phyloP scores from a whole-genome alignment of 2,113 vertebrate genomes.

The Galbula dea region DNA sequence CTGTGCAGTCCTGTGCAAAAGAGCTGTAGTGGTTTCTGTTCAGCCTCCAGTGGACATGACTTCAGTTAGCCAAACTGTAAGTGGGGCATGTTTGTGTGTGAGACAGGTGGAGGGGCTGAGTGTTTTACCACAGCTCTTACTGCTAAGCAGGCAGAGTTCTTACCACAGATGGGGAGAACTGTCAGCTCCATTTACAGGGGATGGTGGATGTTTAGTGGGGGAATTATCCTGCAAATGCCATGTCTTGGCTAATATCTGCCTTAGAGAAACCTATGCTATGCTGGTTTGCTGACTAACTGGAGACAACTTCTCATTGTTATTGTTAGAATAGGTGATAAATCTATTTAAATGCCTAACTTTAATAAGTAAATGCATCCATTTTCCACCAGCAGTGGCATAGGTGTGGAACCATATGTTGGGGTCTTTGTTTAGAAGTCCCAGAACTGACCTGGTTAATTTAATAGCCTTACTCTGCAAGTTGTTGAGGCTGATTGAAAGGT shows the following conservation, averaged over 20 bases:
- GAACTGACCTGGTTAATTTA: not conserved
- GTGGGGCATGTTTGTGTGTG: not conserved
- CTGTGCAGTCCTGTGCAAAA: not conserved
- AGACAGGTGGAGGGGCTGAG: not conserved
- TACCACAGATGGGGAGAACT: not conserved
- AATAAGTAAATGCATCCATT: not conserved
- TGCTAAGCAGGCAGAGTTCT: not conserved
- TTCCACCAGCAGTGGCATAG: not conserved
- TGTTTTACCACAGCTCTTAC: not conserved
- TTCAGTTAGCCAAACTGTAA: not conserved
- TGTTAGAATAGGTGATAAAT: not conserved
- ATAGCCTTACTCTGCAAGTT: not conserved
- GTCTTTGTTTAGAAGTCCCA: not conserved
- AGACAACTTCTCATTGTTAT: not conserved
- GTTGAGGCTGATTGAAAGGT: not conserved
- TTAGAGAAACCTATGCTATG: not conserved
- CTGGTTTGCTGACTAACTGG: not conserved
- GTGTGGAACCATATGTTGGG: not conserved
- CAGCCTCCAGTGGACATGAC: not conserved
- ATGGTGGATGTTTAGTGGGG: not conserved
- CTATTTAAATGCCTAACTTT: not conserved
- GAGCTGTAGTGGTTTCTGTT: not conserved
- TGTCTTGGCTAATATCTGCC: not conserved
- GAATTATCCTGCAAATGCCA: not conserved
- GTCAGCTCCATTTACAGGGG: not conserved